Evolutionary conservation across 2,113 vertebrate genomes (phyloP).

Genomic region (Saccopteryx bilineata): DNA sequence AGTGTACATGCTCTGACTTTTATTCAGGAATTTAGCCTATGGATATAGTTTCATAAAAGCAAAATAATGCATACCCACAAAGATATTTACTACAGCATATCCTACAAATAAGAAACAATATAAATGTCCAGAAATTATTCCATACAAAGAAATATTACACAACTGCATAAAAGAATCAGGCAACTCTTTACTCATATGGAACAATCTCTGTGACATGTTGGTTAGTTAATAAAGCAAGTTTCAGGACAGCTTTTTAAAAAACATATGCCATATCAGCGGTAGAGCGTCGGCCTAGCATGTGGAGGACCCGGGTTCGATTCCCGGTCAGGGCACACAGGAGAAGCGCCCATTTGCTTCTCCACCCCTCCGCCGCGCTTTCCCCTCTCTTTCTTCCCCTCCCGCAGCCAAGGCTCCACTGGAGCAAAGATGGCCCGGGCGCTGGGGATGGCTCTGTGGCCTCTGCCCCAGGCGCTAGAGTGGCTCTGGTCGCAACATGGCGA

Average conservation of each 20-base stretch:
- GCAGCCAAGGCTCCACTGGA: no score
- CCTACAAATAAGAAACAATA: not conserved
- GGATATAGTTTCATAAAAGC: constrained; percentile 12
- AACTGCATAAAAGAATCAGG: not conserved
- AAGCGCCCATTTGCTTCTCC: no score
- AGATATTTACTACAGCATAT: constrained; percentile 8
- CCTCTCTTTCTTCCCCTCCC: no score
- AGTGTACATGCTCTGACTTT: not conserved
- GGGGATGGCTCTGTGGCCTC: no score
- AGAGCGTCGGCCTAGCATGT: no score
- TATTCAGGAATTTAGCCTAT: constrained; percentile 19
- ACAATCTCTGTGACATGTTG: not conserved
- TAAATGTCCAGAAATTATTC: not conserved
- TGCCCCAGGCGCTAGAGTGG: no score
- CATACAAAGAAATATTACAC: not conserved
- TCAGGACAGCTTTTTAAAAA: not conserved
- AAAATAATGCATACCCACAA: constrained; percentile 11
- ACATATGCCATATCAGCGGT: no score
- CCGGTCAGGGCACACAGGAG: no score
- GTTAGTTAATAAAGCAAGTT: not conserved
- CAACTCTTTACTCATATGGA: not conserved
- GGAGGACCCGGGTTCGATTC: no score
- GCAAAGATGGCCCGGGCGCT: no score
- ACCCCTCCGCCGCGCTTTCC: no score
- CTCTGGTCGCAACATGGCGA: no score